These are phyloP conservation scores for Procambarus virginalis DNA, from an alignment of 1,140 invertebrate species.

Conservation along the genomic window DNA sequence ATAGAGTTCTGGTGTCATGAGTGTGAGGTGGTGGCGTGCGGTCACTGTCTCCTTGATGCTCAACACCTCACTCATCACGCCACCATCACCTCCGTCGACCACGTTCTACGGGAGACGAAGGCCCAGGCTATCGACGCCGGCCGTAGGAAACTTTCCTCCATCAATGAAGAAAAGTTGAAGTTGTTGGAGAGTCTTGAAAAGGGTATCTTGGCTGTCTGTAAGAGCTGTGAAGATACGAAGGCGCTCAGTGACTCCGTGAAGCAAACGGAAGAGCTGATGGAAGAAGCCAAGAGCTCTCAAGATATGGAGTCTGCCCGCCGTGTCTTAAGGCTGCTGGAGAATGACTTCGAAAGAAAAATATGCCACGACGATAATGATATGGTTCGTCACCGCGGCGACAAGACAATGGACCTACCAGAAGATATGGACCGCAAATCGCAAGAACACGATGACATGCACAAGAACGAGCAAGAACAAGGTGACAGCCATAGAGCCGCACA, in stretches of 20 bases:
- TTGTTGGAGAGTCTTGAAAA: neutral
- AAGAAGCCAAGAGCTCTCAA: neutral
- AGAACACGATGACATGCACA: too few relatives aligned
- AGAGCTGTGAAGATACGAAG: neutral
- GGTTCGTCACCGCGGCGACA: too few relatives aligned
- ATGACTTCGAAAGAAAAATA: neutral
- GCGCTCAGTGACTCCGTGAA: neutral
- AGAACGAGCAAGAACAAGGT: too few relatives aligned
- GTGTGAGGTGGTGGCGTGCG: neutral
- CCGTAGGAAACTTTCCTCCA: neutral
- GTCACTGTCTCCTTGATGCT: neutral
- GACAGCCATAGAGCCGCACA: too few relatives aligned
- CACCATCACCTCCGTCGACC: neutral
- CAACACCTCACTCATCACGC: neutral
- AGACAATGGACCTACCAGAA: too few relatives aligned
- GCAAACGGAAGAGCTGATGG: neutral
- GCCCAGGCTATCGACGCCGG: neutral
- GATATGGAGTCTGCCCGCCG: neutral
- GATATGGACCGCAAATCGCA: too few relatives aligned
- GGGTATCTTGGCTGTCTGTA: neutral
- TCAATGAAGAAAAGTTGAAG: neutral
- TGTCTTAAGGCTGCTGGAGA: neutral
- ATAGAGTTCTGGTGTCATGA: slow-evolving; percentile 18
- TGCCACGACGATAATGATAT: too few relatives aligned
- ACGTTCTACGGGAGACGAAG: neutral